Percentiles rank a stretch among this genome's conserved stretches.
phyloP scores from a whole-genome alignment of 2,888 invertebrate genomes.

The Diploptera punctata region DNA sequence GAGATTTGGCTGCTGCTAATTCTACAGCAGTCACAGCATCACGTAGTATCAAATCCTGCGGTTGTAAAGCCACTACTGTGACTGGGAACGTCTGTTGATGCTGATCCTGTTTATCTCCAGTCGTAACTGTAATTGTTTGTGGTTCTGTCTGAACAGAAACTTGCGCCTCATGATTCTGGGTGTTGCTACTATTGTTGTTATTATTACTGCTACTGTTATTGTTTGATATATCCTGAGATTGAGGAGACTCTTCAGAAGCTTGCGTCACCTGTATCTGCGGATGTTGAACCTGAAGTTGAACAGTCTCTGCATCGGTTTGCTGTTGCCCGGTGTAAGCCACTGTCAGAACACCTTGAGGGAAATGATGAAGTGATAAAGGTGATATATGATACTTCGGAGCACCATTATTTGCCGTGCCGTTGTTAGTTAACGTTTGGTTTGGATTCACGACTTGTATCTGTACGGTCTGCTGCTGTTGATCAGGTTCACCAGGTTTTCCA shows the following conservation, averaged over 20 bases:
- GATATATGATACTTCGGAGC: slow-evolving; percentile 77
- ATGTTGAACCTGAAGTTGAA: slow-evolving; percentile 45
- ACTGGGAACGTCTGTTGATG: slow-evolving; percentile 47
- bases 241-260: slow-evolving; percentile 20
- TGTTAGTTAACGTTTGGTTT: slow-evolving; percentile 48
- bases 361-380: slow-evolving; percentile 75
- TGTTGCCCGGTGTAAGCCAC: slow-evolving; percentile 72
- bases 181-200: slow-evolving; percentile 56
- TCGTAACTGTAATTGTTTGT: slow-evolving; percentile 47
- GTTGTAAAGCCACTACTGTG: slow-evolving; percentile 47
- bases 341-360: slow-evolving; percentile 76
- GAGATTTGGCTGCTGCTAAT: slow-evolving; percentile 21
- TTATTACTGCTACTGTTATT: slow-evolving; percentile 35
- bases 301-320: slow-evolving; percentile 59
- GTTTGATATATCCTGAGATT: slow-evolving; percentile 40
- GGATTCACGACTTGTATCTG: slow-evolving; percentile 78
- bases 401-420: slow-evolving; percentile 35
- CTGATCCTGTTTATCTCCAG: slow-evolving; percentile 29
- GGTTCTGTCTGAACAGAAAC: slow-evolving; percentile 40
- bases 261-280: slow-evolving; percentile 29
- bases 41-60: slow-evolving; percentile 46
- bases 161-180: slow-evolving; percentile 40
- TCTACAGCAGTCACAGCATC: slow-evolving; percentile 39
- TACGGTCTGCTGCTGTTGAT: slow-evolving; percentile 70
- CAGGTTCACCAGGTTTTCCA: slow-evolving; percentile 72